A percentile compares a stretch with the other conserved stretches of the same genome.
Evolutionary conservation across 2,888 invertebrate species (phyloP).

Genomic region (Rotaria sp.): DNA sequence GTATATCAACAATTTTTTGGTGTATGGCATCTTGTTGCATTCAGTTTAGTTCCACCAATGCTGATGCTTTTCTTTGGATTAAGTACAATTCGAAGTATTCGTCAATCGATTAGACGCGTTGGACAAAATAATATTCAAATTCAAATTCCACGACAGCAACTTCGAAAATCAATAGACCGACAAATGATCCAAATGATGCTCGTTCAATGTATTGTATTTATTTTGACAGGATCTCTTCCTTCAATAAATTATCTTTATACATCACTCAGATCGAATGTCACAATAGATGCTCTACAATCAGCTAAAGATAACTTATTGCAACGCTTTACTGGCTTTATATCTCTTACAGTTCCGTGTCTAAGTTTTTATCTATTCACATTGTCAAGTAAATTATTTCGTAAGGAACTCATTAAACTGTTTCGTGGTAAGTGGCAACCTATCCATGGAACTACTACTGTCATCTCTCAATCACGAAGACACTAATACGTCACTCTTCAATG

Average conservation of each 20-base stretch:
- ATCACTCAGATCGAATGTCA: not conserved
- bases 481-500: too few species aligned
- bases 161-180: not conserved
- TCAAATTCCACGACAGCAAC: not conserved
- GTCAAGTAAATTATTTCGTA: not conserved
- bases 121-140: not conserved
- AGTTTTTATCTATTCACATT: not conserved
- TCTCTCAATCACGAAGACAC: not conserved
- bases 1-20: not conserved
- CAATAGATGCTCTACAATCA: not conserved
- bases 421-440: not conserved
- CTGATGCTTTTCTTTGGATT: not conserved
- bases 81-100: not conserved
- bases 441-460: not conserved
- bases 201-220: not conserved
- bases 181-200: not conserved
- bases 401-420: not conserved
- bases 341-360: not conserved
- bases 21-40: not conserved
- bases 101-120: not conserved
- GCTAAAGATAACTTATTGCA: not conserved
- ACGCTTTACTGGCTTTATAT: not conserved
- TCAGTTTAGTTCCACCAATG: not conserved
- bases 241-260: not conserved
- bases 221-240: not conserved